Evolutionary conservation across 2,797 vertebrate genomes (phyloP).

Genomic region (Pangasius sanitwongsei): DNA sequence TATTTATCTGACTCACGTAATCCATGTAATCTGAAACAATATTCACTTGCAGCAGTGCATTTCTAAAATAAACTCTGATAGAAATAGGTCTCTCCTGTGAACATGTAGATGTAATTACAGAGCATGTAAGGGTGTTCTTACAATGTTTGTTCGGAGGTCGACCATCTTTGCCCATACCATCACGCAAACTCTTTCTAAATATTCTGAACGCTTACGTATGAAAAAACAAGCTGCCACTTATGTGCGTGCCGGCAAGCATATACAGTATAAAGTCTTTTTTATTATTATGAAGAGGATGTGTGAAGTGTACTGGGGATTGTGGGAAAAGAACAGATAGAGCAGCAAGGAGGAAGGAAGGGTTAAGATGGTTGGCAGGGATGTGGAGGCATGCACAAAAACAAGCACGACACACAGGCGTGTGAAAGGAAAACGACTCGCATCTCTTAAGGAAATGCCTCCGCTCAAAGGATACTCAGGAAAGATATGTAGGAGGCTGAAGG

Average conservation of each 20-base stretch:
- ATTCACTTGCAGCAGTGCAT: background rate
- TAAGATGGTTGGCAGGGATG: conserved; percentile 55
- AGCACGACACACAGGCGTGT: conserved; percentile 45
- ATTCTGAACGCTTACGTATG: background rate
- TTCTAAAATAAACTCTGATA: background rate
- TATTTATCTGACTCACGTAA: background rate
- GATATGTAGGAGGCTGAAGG: conserved; percentile 36
- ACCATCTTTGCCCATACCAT: background rate
- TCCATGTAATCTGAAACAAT: background rate
- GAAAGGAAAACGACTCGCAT: conserved; percentile 52
- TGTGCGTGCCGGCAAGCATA: conserved; percentile 19
- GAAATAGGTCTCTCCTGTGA: background rate
- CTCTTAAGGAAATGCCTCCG: conserved; percentile 48
- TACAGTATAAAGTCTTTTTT: background rate
- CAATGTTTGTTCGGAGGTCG: background rate
- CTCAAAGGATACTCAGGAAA: conserved; percentile 44
- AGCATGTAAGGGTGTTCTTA: conserved; percentile 2
- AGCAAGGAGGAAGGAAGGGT: conserved; percentile 53
- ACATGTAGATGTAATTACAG: conserved; percentile 20
- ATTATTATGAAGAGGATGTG: conserved; percentile 29
- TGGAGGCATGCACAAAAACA: conserved; percentile 36
- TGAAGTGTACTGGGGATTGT: conserved; percentile 38
- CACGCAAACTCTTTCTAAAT: background rate
- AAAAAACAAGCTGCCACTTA: background rate
- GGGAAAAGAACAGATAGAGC: conserved; percentile 49